Evolutionary conservation across 2,888 invertebrate genomes (phyloP).

Genomic region (Leptopilina drosophilae): DNA sequence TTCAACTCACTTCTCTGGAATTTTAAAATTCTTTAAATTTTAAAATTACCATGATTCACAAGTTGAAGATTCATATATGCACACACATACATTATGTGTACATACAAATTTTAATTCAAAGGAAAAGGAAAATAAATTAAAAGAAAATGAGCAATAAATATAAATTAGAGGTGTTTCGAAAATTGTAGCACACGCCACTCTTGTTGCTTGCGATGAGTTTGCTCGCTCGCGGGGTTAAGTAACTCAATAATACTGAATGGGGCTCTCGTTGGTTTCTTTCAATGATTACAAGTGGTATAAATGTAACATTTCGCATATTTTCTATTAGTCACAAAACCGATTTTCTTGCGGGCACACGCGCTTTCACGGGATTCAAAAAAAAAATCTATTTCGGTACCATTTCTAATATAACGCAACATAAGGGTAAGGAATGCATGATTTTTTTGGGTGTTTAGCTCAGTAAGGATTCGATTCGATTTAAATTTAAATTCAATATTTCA

Average conservation of each 20-base stretch:
- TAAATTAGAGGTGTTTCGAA: slow-evolving; percentile 10
- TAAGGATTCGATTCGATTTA: too few relatives aligned
- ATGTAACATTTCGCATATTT: slow-evolving; percentile 27
- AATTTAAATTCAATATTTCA: too few relatives aligned
- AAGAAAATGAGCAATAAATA: background rate
- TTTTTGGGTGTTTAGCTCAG: too few relatives aligned
- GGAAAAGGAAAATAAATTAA: background rate
- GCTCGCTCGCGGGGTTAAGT: slow-evolving; percentile 40
- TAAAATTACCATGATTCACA: background rate
- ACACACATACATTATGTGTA: background rate
- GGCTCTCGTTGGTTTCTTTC: slow-evolving; percentile 23
- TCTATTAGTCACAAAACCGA: slow-evolving; percentile 22
- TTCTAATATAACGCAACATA: too few relatives aligned
- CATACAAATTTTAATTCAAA: background rate
- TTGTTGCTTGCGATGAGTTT: background rate
- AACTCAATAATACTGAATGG: slow-evolving; percentile 35
- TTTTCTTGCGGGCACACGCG: slow-evolving; percentile 8
- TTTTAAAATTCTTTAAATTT: background rate
- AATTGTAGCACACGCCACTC: slow-evolving; percentile 25
- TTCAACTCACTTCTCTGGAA: too few relatives aligned
- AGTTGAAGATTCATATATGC: too few relatives aligned
- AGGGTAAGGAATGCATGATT: too few relatives aligned
- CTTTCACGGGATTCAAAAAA: too few relatives aligned
- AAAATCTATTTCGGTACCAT: too few relatives aligned
- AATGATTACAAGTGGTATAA: slow-evolving; percentile 28